phyloP scores from a whole-genome alignment of 2,888 invertebrate genomes.

The Blera fallax region DNA sequence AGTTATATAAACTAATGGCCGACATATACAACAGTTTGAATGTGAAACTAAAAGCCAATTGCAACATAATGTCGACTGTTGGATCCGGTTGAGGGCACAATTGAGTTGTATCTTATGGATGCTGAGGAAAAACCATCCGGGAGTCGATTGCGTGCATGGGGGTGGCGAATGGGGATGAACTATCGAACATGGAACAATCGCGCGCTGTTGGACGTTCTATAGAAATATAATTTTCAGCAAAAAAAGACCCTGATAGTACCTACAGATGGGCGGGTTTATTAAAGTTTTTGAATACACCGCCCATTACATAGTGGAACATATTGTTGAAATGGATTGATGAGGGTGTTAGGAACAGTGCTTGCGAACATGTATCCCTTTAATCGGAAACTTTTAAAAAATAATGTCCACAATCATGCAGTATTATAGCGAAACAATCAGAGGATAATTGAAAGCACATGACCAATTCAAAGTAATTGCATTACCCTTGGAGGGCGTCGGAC shows the following conservation, averaged over 20 bases:
- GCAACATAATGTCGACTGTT: slow-evolving; percentile 52
- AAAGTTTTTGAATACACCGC: not conserved
- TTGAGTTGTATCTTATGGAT: slow-evolving; percentile 47
- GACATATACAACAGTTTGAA: slow-evolving; percentile 45
- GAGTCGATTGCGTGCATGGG: not conserved
- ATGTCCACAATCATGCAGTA: too few species aligned
- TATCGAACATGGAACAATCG: not conserved
- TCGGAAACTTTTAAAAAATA: too few species aligned
- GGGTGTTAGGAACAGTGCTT: not conserved
- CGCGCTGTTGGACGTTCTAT: not conserved
- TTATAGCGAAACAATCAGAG: too few species aligned
- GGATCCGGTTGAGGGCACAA: slow-evolving; percentile 45
- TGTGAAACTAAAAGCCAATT: slow-evolving; percentile 60
- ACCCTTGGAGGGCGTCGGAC: too few species aligned
- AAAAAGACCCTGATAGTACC: not conserved
- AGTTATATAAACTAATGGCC: slow-evolving; percentile 58
- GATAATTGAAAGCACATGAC: too few species aligned
- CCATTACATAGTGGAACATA: not conserved
- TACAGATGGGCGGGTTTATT: not conserved
- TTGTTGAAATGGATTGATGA: not conserved
- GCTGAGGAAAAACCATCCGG: slow-evolving; percentile 11
- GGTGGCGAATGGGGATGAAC: too few species aligned
- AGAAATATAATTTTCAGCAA: not conserved
- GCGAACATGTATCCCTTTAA: too few species aligned
- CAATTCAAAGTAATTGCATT: too few species aligned